Evolutionary conservation across 2,797 vertebrate species (phyloP), one percentile per base, ranked within the genome.

Genomic region (Oreochromis mossambicus): DNA sequence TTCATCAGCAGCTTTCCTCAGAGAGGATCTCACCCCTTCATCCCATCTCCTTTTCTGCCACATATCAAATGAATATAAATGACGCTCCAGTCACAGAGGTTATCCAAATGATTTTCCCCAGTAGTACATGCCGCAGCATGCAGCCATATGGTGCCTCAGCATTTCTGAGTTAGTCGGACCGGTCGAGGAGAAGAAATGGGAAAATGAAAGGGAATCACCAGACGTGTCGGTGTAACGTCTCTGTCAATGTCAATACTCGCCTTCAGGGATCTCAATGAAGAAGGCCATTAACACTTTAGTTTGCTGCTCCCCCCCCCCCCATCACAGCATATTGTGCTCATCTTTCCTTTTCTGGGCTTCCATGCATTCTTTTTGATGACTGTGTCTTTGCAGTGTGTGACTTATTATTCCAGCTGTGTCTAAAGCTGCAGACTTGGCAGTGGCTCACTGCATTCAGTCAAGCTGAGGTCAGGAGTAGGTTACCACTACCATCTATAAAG

Each of bases 381-480:
- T 80, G 81, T 86, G 86, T 89, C 81, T 26, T 81, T 81, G 79
- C 34, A 70, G 78, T 11, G 83, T 68, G 38, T 19, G 81, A 66
- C 81, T 80, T 88, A 83, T 90, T 92, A 86, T 90, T 90, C 52
- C 88, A 92, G 86, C 83, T 88, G 88, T 82, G 85, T 75, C 87
- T 21, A 26, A 77, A 26, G 86, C 86, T 88, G 85, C 85, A 83
- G 86, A 7, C 26, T 83, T 88, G 86, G 88, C 85, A 89, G 89
- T 61, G 8, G 78, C 87, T 88, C 50, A 41, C 70, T 80, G 14
- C 84, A 15, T 85, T 88, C 54, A 83, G 77, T 88, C 83, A 86
- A 29, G 73, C 77, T 79, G 85, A 88, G 91, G 92, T 93, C 91
- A 91, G 58, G 24, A 77, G 61, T 7, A 54, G 86, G 89, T 90